Base-by-base conservation (phyloP, 2,888 invertebrate genomes). In the Dolichomitus sp. region DNA sequence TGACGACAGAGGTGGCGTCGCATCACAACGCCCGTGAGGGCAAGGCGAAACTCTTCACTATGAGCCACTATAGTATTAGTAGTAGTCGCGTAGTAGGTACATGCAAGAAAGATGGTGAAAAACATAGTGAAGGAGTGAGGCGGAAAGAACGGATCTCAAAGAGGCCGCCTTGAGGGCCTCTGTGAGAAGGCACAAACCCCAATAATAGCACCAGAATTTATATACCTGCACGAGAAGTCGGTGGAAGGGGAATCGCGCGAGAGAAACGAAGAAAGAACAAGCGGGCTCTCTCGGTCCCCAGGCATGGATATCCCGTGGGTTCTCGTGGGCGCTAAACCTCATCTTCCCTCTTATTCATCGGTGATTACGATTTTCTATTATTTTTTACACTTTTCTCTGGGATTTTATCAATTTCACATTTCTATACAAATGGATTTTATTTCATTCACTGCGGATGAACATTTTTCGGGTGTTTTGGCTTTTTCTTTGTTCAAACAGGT, bases 171-270 rank as follows among this genome's bases (percentile, higher is more conserved):
- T 87, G 87, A 88, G 88, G 76, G 27, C 86, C 89, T 86, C 89
- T 90, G 91, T 89, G 90, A 90, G 90, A 92, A 91, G 89, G 90
- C 91, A 90, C 88, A 91, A 92, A 91, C 92, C 92, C 92, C 92
- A 93, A 92, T 92, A 93, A 92, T 93, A 93, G 93, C 92, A 91
- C 91, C 92, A 92, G 92, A 93, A 93, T 93, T 93, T 93, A 93
- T 93, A 93, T 93, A 93, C 93, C 92, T 93, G 92, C 91, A 91
- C 91, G 91, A 37, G 17, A 84, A 90, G 87, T 89, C 87, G 89
- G 88, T 89, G 90, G 91, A 92, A 90, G 89, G 92, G 91, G 87
- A 72, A 81, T 76, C 81, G 75, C 75, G 72, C 77, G 82, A 82
- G 87, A 81, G 87, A 81, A 84, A 87, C 76, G 73, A 66, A 78